Base-by-base conservation (phyloP, 2,113 vertebrate genomes). In the Phocoena phocoena region DNA sequence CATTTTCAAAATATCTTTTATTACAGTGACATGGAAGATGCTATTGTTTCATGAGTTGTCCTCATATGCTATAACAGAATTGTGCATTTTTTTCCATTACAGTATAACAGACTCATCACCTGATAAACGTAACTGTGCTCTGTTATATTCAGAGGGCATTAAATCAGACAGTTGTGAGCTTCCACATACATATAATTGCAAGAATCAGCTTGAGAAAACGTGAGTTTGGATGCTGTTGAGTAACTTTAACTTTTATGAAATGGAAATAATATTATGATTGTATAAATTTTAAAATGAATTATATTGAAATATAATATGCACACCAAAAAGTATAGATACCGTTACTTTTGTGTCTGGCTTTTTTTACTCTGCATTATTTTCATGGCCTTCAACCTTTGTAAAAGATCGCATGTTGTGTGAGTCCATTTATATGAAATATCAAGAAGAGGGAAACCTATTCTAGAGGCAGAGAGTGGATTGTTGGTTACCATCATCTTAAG, bases 101-200 rank as follows among this genome's bases (percentile, higher is more conserved):
- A 97, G 90, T 0, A 25, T 85, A 33, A 17, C 0, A 55, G 47
- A 85, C 3, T 0, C 4, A 17, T 1, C 2, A 47, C 0, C 3
- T 55, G 18, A 0, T 58, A 6, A 26, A 21, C 2, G 0, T 28
- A 74, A 86, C 6, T 97, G 86, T 87, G 81, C 7, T 12, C 0
- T 81, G 13, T 50, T 95, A 6, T 3, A 6, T 14, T 0, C 0
- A 1, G 0, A 0, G 6, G 13, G 3, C 5, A 18, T 86, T 50
- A 12, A 1, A 4, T 0, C 90, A 88, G 41, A 36, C 0, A 4
- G 0, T 1, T 97, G 90, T 47, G 4, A 0, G 21, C 0, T 3
- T 50, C 3, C 4, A 41, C 20, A 71, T 5, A 0, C 0, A 21
- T 97, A 93, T 14, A 11, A 1, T 26, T 97, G 94, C 68, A 88